These are phyloP conservation scores for Arctia plantaginis DNA, from an alignment of 2,888 invertebrate genomes.

Conservation along the genomic window DNA sequence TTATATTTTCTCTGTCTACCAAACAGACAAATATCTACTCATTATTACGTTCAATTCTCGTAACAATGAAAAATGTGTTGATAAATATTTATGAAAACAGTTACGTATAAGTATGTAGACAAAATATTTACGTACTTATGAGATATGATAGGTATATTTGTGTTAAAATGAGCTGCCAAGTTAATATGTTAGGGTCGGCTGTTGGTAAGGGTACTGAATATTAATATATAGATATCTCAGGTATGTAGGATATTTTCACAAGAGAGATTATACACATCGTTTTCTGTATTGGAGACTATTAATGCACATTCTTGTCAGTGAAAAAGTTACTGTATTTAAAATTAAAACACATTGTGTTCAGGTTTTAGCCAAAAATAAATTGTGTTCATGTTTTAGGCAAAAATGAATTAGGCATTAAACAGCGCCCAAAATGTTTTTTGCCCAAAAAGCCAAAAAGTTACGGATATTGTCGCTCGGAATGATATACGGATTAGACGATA, in stretches of 20 bases:
- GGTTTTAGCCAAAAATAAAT: too few species aligned
- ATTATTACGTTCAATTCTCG: background rate
- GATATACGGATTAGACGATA: too few species aligned
- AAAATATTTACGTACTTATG: slow-evolving; percentile 10
- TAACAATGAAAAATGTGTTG: slow-evolving; percentile 9
- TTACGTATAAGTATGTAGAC: background rate
- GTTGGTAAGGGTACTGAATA: background rate
- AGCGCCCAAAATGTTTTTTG: too few species aligned
- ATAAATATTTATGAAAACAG: slow-evolving; percentile 11
- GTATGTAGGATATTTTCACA: background rate
- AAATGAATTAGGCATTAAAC: too few species aligned
- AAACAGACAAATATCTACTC: background rate
- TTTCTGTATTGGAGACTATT: background rate
- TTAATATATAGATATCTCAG: background rate
- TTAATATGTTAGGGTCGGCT: background rate
- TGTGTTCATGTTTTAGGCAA: too few species aligned
- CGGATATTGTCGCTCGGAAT: too few species aligned
- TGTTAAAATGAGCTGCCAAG: background rate
- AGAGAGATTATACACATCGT: background rate
- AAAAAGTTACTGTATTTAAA: background rate
- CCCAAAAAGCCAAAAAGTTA: too few species aligned
- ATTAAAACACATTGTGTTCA: too few species aligned
- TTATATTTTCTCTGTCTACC: slow-evolving; percentile 27
- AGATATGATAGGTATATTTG: background rate
- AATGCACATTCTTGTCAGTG: background rate